These are phyloP conservation scores for Euthynnus affinis DNA, from an alignment of 2,797 vertebrate genomes.

Conservation along the genomic window DNA sequence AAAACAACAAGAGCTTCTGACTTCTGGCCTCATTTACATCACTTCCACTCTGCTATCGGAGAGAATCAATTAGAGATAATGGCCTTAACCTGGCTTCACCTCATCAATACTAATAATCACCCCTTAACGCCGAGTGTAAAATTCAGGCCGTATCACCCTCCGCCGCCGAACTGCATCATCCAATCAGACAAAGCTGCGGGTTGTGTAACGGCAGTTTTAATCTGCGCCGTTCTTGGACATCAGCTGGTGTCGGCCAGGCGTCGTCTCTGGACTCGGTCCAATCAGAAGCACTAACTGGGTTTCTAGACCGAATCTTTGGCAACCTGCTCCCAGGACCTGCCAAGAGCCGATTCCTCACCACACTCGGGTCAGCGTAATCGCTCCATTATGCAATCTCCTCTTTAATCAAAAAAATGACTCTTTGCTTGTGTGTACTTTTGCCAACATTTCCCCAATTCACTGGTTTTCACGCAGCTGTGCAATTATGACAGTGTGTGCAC, in stretches of 20 bases:
- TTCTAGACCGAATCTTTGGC: slow-evolving; percentile 53
- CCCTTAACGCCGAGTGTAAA: slow-evolving; percentile 1
- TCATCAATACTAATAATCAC: not conserved
- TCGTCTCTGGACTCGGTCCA: slow-evolving; percentile 44
- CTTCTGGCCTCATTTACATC: not conserved
- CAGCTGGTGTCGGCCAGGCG: slow-evolving; percentile 33
- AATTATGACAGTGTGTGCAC: too few species aligned
- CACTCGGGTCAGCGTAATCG: not conserved
- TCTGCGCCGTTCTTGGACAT: slow-evolving; percentile 35
- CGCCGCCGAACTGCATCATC: not conserved
- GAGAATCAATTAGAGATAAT: not conserved
- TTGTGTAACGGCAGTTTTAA: slow-evolving; percentile 47
- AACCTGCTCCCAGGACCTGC: slow-evolving; percentile 35
- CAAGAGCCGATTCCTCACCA: slow-evolving; percentile 27
- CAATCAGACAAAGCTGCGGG: slow-evolving; percentile 22
- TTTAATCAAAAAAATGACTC: not conserved
- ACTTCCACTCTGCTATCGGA: not conserved
- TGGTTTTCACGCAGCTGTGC: too few species aligned
- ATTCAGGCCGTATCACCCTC: not conserved
- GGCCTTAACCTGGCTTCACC: not conserved
- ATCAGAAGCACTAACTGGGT: slow-evolving; percentile 53
- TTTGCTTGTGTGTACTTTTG: not conserved
- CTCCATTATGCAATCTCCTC: slow-evolving; percentile 14
- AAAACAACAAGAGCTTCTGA: not conserved
- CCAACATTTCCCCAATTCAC: too few species aligned